These are phyloP conservation scores for Hymenochirus boettgeri DNA, from an alignment of 2,113 vertebrate genomes.

Conservation along the genomic window DNA sequence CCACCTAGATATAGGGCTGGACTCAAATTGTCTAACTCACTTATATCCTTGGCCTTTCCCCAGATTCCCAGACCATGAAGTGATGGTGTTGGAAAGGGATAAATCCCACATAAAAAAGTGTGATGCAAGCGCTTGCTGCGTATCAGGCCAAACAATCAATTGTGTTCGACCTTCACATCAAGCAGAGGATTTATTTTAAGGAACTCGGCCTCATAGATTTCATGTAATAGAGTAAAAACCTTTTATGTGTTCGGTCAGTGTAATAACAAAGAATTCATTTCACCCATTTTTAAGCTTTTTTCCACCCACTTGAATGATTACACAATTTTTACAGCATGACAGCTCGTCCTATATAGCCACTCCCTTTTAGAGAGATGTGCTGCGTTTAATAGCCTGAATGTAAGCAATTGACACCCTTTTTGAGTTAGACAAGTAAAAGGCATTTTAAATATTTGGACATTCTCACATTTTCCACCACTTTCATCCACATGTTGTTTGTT, in stretches of 20 bases:
- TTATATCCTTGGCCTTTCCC: conserved; percentile 27
- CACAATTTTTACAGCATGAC: conserved; percentile 32
- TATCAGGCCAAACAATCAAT: conserved; percentile 26
- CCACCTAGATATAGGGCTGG: conserved; percentile 41
- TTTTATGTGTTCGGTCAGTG: conserved; percentile 20
- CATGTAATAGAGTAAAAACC: conserved; percentile 22
- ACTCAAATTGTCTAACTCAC: conserved; percentile 23
- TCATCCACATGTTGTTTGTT: too few relatives aligned
- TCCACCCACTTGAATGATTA: conserved; percentile 22
- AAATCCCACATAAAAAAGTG: conserved; percentile 24
- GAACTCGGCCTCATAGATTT: conserved; percentile 9
- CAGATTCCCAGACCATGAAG: conserved; percentile 42
- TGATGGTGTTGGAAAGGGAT: conserved; percentile 32
- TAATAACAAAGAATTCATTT: conserved; percentile 23
- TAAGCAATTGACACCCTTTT: not conserved
- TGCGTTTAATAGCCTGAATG: not conserved
- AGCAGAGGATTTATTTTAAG: conserved; percentile 22
- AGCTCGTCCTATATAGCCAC: conserved; percentile 2
- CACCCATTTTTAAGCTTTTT: conserved; percentile 17
- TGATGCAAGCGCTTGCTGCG: conserved; percentile 14
- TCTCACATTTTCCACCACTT: not conserved
- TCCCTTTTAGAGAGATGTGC: conserved; percentile 21
- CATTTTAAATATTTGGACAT: not conserved
- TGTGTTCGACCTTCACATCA: conserved; percentile 25
- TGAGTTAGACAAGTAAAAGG: not conserved